Evolutionary conservation across 2,113 vertebrate genomes (phyloP).

Genomic region (Tenrec ecaudatus): DNA sequence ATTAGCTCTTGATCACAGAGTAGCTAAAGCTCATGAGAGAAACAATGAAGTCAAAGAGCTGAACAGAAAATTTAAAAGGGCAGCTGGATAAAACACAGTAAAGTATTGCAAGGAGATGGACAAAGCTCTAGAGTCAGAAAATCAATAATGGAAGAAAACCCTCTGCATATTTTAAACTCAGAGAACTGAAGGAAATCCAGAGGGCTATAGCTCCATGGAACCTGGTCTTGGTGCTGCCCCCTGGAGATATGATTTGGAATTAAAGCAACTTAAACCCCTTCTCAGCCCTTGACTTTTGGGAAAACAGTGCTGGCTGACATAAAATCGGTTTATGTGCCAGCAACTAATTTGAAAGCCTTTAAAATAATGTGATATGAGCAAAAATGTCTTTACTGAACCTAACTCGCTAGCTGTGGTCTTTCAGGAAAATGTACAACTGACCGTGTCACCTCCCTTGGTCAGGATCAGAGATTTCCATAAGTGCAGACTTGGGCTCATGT

Average conservation of each 20-base stretch:
- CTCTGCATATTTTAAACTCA: not conserved
- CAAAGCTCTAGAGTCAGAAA: too few relatives aligned
- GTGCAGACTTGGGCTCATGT: not conserved
- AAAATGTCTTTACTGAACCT: not conserved
- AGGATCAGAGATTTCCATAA: constrained; percentile 32
- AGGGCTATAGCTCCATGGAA: not conserved
- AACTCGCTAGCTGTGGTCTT: not conserved
- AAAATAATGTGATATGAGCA: constrained; percentile 1
- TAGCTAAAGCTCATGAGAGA: too few relatives aligned
- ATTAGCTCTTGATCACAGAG: too few relatives aligned
- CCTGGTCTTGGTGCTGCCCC: not conserved
- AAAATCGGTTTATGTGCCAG: not conserved
- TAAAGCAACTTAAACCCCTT: constrained; percentile 3
- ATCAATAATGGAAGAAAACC: not conserved
- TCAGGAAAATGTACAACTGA: not conserved
- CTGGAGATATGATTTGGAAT: not conserved
- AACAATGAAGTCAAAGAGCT: too few relatives aligned
- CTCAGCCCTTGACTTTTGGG: constrained; percentile 3
- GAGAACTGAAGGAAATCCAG: not conserved
- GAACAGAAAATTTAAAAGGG: too few relatives aligned
- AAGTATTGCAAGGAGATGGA: too few relatives aligned
- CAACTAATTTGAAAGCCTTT: constrained; percentile 26
- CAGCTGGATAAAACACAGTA: too few relatives aligned
- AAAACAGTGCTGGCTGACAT: not conserved
- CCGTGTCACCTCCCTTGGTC: not conserved